phyloP scores from a whole-genome alignment of 2,113 vertebrate genomes.

The Malurus melanocephalus region DNA sequence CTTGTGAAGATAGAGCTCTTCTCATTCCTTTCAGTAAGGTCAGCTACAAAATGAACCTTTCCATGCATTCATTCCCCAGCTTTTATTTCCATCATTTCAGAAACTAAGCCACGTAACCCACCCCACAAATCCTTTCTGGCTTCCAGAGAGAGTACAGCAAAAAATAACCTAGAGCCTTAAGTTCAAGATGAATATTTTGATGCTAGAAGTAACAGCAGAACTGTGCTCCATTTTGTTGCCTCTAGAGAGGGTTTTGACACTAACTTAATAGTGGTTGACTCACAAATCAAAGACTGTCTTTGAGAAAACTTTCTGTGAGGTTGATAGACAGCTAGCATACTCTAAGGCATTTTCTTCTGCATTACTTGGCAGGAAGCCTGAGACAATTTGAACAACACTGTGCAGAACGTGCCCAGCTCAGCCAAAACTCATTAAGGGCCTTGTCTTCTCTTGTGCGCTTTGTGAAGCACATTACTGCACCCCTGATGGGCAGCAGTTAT shows the following conservation, averaged over 20 bases:
- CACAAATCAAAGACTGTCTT: conserved; percentile 50
- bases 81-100: background rate
- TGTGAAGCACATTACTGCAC: conserved; percentile 66
- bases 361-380: conserved; percentile 69
- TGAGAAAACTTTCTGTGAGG: conserved; percentile 37
- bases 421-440: conserved; percentile 70
- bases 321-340: conserved; percentile 58
- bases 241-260: background rate
- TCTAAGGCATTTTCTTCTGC: conserved; percentile 58
- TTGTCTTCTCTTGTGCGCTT: conserved; percentile 61
- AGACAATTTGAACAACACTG: conserved; percentile 65
- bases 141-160: background rate
- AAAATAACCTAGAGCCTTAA: background rate
- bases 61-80: accelerated
- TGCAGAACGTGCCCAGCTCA: conserved; percentile 57
- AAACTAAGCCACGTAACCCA: background rate
- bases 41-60: background rate
- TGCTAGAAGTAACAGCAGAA: background rate
- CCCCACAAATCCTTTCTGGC: background rate
- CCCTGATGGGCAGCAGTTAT: conserved; percentile 68
- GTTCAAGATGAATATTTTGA: background rate
- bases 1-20: background rate
- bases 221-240: background rate
- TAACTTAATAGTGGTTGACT: conserved; percentile 14
- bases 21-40: background rate